phyloP scores from a whole-genome alignment of 1,140 invertebrate genomes.

The Globodera ellingtonae region DNA sequence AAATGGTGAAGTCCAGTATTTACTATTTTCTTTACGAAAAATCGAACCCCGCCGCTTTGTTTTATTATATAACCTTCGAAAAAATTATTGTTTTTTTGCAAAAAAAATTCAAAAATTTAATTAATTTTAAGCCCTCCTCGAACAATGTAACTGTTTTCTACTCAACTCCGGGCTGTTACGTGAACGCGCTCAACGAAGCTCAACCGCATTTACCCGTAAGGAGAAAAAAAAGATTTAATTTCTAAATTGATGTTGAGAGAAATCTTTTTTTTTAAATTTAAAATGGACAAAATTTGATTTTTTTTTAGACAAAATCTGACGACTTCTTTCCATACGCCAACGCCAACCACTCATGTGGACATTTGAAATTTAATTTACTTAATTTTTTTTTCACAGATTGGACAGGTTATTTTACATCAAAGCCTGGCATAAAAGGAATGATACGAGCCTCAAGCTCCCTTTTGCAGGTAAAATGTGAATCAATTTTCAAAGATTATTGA shows the following conservation, averaged over 20 bases:
- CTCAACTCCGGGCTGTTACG: slow-evolving; percentile 90
- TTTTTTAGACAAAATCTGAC: slow-evolving; percentile 34
- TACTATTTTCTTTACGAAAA: too few relatives aligned
- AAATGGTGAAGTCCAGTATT: too few relatives aligned
- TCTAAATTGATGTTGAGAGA: neutral
- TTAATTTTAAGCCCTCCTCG: slow-evolving; percentile 63
- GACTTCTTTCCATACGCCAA: slow-evolving; percentile 91
- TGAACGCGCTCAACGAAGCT: slow-evolving; percentile 72
- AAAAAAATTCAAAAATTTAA: neutral
- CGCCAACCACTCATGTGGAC: slow-evolving; percentile 72
- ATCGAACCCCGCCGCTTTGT: too few relatives aligned
- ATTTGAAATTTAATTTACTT: neutral
- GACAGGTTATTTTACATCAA: slow-evolving; percentile 92
- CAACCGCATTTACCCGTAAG: slow-evolving; percentile 75
- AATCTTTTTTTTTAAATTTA: neutral
- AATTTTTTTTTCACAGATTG: slow-evolving; percentile 71
- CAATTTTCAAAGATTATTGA: neutral
- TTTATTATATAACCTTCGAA: neutral
- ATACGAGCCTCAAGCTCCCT: slow-evolving; percentile 72
- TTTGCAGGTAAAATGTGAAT: slow-evolving; percentile 62
- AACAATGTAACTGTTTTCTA: slow-evolving; percentile 78
- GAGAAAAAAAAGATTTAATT: slow-evolving; percentile 38
- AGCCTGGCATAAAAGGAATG: slow-evolving; percentile 71
- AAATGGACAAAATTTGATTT: neutral
- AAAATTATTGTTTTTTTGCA: neutral